These are phyloP conservation scores for Andinoacara biseriatus DNA, from an alignment of 2,113 vertebrate genomes.

Conservation along the genomic window DNA sequence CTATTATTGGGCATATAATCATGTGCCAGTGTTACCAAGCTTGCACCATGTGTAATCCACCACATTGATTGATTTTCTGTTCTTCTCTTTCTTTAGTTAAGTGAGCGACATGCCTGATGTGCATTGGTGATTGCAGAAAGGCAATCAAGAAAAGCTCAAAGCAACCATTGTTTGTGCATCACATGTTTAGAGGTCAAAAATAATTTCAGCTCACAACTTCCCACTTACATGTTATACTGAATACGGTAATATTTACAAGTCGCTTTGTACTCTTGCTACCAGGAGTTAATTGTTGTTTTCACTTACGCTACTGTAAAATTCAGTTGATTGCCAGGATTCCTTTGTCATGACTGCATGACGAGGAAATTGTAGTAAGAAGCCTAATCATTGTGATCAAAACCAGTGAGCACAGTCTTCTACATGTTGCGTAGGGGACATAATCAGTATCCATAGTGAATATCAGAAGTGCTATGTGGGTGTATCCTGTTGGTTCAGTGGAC, in stretches of 20 bases:
- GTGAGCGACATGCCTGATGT: not conserved
- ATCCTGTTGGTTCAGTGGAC: constrained; percentile 5
- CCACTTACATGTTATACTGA: not conserved
- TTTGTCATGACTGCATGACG: constrained; percentile 34
- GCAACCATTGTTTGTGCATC: not conserved
- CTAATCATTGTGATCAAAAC: constrained; percentile 37
- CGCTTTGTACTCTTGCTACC: not conserved
- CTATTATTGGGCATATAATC: not conserved
- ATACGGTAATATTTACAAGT: rapidly evolving
- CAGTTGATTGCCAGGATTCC: constrained; percentile 7
- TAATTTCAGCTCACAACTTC: not conserved
- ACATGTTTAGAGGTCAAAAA: not conserved
- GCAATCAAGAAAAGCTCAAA: not conserved
- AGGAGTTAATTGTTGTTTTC: constrained; percentile 27
- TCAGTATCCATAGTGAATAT: constrained; percentile 11
- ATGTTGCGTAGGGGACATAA: constrained; percentile 4
- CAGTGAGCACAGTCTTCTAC: not conserved
- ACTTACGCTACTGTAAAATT: constrained; percentile 9
- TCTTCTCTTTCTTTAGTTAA: not conserved
- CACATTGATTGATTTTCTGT: not conserved
- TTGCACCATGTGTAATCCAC: not conserved
- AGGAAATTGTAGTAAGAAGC: constrained; percentile 20
- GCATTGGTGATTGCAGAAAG: not conserved
- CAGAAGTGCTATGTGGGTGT: not conserved
- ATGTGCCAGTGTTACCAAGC: no score